Evolutionary conservation across 2,888 invertebrate species (phyloP), one percentile per base, ranked within the genome.

Genomic region (Spodoptera exigua): DNA sequence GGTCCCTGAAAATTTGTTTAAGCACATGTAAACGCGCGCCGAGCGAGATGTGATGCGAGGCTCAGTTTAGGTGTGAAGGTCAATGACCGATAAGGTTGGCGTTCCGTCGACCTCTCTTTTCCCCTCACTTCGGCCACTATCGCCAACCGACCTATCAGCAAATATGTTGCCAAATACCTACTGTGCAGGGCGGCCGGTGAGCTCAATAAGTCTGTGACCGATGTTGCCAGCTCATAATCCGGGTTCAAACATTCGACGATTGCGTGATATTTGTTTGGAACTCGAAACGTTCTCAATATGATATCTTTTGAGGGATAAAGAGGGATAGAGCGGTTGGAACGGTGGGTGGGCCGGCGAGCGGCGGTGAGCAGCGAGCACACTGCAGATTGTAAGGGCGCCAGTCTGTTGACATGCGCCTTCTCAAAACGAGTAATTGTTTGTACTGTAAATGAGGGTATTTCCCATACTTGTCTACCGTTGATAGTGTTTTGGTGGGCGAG

Each of bases 31-130:
- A 82, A 79, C 82, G 86, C 79, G 85, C 83, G 71, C 74, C 80
- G 81, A 82, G 81, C 85, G 89, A 89, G 92, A 91, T 92, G 89
- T 86, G 89, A 89, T 91, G 90, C 84, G 92, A 88, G 93, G 92
- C 93, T 90, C 92, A 74, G 87, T 90, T 89, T 91, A 93, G 92
- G 92, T 92, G 91, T 86, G 89, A 92, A 92, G 93, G 92, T 93
- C 90, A 88, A 89, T 92, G 93, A 90, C 93, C 92, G 93, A 93
- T 93, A 93, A 93, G 91, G 88, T 87, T 89, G 81, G 87, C 85
- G 88, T 85, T 85, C 85, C 84, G 83, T 81, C 89, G 84, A 89
- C 85, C 89, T 87, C 89, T 81, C 78, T 76, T 82, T 82, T 65
- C 82, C 84, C 86, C 84, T 80, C 82, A 79, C 82, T 78, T 82